Evolutionary conservation across 2,797 vertebrate species (phyloP).

Genomic region (Streptopelia turtur): DNA sequence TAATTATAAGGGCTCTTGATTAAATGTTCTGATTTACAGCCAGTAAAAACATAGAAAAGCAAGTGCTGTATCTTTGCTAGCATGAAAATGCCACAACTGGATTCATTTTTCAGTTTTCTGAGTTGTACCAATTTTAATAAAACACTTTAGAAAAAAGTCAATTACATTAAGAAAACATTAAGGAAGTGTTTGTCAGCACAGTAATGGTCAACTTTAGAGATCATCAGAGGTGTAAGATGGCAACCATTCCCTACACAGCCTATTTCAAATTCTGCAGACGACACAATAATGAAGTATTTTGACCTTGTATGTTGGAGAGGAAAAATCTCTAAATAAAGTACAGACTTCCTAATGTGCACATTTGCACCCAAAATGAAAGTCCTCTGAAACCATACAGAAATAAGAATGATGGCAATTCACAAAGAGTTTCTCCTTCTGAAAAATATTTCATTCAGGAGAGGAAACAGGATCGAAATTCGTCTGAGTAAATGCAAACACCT

Average conservation of each 20-base stretch:
- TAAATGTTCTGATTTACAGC: background rate
- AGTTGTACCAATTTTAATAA: background rate
- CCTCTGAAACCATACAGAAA: background rate
- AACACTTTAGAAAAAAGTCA: background rate
- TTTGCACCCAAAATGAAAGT: background rate
- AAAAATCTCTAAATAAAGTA: background rate
- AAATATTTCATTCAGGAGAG: background rate
- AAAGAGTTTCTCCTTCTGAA: background rate
- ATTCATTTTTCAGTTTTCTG: background rate
- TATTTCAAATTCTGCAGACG: background rate
- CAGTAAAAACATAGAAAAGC: background rate
- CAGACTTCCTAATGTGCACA: background rate
- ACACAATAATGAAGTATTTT: background rate
- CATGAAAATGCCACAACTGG: background rate
- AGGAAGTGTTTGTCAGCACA: background rate
- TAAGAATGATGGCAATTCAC: background rate
- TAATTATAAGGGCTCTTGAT: background rate
- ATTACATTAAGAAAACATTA: slow-evolving; percentile 6
- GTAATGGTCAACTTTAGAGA: background rate
- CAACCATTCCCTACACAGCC: background rate
- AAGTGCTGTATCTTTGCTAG: background rate
- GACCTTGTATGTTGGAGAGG: background rate
- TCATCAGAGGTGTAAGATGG: background rate
- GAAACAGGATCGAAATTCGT: background rate
- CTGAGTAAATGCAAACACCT: background rate